Evolutionary conservation across 2,888 invertebrate species (phyloP).

Genomic region (Polyommatus iphigenia): DNA sequence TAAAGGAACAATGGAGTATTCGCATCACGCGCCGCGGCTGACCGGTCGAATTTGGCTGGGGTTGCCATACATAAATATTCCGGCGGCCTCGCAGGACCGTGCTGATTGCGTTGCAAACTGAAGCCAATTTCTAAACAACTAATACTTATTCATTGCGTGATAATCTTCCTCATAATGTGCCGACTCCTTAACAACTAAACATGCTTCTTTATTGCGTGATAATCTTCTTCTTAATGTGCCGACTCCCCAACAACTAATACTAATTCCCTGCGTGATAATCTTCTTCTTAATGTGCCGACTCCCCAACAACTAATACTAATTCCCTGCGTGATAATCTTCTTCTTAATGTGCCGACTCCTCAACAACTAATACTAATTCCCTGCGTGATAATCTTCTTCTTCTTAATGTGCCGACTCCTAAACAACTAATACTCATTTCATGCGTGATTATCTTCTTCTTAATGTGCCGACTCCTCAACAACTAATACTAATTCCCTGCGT

Average conservation of each 20-base stretch:
- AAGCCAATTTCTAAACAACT: background rate
- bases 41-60: slow-evolving; percentile 42
- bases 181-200: background rate
- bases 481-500: background rate
- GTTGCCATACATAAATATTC: slow-evolving; percentile 50
- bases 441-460: background rate
- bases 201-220: background rate
- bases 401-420: slow-evolving; percentile 8
- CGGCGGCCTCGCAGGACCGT: slow-evolving; percentile 38
- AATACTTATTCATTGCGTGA: slow-evolving; percentile 5
- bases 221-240: background rate
- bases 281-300: background rate
- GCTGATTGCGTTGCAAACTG: slow-evolving; percentile 34
- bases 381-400: no score
- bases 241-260: background rate
- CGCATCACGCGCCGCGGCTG: slow-evolving; percentile 46
- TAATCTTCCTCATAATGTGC: background rate
- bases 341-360: no score
- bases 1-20: slow-evolving; percentile 51
- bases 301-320: background rate
- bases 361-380: no score
- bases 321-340: no score
- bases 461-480: background rate
- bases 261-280: background rate
- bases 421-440: background rate